Conservation (phyloP, 2,113 vertebrate species). For the Spilogale gracilis region DNA sequence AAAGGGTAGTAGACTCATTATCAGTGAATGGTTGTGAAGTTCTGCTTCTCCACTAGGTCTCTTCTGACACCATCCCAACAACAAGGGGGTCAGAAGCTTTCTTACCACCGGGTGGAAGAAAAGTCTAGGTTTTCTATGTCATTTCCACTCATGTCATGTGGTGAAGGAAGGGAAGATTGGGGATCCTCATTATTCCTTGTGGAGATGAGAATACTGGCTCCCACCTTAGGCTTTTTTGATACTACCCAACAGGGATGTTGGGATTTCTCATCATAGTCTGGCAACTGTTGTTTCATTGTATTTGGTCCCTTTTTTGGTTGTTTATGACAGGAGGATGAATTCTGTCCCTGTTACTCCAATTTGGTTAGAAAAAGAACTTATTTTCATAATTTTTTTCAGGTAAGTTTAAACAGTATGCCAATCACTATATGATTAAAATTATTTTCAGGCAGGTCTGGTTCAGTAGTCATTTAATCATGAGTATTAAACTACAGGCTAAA, state of each 20-base stretch:
- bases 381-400: neutral
- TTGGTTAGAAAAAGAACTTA: neutral
- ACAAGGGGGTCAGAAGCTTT: neutral
- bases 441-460: neutral
- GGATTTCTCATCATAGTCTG: neutral
- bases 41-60: neutral
- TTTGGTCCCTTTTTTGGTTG: neutral
- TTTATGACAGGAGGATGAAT: neutral
- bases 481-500: conserved; percentile 4
- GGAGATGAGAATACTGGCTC: neutral
- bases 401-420: neutral
- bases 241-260: neutral
- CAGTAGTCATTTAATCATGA: neutral
- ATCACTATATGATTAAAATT: conserved; percentile 1
- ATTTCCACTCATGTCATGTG: neutral
- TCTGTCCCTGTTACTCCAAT: neutral
- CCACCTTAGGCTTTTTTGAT: neutral
- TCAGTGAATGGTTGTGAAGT: neutral
- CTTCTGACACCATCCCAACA: neutral
- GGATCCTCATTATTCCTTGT: neutral
- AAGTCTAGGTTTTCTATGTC: neutral
- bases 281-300: neutral
- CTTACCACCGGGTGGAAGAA: neutral
- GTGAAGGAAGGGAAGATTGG: neutral
- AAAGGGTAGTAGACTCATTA: neutral